Evolutionary conservation across 2,888 invertebrate genomes (phyloP), one percentile per base, ranked within the genome.

Genomic region (Eumacrocentrus americanus): DNA sequence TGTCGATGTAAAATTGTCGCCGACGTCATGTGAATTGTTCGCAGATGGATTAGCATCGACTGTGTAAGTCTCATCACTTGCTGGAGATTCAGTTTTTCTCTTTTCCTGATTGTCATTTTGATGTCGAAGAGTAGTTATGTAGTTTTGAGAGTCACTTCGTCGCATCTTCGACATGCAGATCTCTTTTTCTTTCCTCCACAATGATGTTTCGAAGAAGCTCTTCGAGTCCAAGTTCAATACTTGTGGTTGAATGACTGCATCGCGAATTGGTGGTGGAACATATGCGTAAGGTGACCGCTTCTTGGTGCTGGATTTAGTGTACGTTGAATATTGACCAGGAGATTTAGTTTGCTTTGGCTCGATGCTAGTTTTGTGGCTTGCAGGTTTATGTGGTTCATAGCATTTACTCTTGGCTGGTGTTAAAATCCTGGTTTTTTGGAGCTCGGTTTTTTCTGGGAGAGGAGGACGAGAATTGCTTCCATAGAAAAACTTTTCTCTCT

Each of bases 111-210:
- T 22, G 20, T 6, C 29, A 34, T 11, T 12, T 3, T 7, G 23
- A 16, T 4, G 3, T 40, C 6, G 58, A 16, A 3, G 22, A 1
- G 44, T 35, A 12, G 60, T 29, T 7, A 51, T 47, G 16, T 54
- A 35, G 25, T 60, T 37, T 12, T 60, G 51, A 7, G 54, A 5
- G 18, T 58, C 16, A 18, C 37, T 46, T 38, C 63, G 71, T 2
- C 71, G 59, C 74, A 74, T 76, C 66, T 71, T 75, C 2, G 77
- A 74, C n/a, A 76, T 57, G 25, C 74, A 75, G 50, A 76, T 76
- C 54, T 67, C 60, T 48, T 74, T 74, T 34, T 77, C 77, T 42
- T 71, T 75, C 29, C 63, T 67, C 77, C 77, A 77, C 4, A 76
- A 56, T 5, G 75, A 74, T 3, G 71, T 60, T 61, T 76, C 77